phyloP scores from a whole-genome alignment of 2,113 vertebrate genomes.

The Calidris pygmaea region DNA sequence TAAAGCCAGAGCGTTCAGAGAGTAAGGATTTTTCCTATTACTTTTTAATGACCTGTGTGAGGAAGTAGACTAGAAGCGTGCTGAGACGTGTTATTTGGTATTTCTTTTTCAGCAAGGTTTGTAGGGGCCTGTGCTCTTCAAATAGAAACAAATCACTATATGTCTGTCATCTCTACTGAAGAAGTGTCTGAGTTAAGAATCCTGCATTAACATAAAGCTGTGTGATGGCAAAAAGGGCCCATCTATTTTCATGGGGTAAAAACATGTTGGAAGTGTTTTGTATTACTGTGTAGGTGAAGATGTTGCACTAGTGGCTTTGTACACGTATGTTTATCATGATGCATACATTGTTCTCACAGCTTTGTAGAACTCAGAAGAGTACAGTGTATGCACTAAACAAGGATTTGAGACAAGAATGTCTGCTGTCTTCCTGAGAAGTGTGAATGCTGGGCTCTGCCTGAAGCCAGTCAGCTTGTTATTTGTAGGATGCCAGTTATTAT shows the following conservation, averaged over 20 bases:
- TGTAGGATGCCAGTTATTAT: background rate
- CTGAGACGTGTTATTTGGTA: rapidly evolving
- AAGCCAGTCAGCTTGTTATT: background rate
- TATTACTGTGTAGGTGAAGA: slow-evolving; percentile 13
- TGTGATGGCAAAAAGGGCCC: slow-evolving; percentile 54
- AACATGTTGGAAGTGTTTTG: slow-evolving; percentile 21
- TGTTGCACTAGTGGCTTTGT: slow-evolving; percentile 52
- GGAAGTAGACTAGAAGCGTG: background rate
- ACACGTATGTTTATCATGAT: slow-evolving; percentile 17
- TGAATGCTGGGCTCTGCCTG: background rate
- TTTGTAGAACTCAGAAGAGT: background rate
- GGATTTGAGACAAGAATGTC: background rate
- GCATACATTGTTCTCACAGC: background rate
- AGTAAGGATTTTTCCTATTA: background rate
- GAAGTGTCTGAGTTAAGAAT: background rate
- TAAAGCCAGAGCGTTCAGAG: background rate
- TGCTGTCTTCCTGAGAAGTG: background rate
- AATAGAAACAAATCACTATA: background rate
- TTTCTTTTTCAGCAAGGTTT: background rate
- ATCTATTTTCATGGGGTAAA: background rate
- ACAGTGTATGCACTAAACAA: background rate
- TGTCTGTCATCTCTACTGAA: background rate
- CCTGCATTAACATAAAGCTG: slow-evolving; percentile 28
- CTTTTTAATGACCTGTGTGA: background rate
- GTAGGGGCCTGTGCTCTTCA: background rate